These are phyloP conservation scores for Percina caprodes DNA, from an alignment of 2,113 vertebrate genomes.

Conservation along the genomic window DNA sequence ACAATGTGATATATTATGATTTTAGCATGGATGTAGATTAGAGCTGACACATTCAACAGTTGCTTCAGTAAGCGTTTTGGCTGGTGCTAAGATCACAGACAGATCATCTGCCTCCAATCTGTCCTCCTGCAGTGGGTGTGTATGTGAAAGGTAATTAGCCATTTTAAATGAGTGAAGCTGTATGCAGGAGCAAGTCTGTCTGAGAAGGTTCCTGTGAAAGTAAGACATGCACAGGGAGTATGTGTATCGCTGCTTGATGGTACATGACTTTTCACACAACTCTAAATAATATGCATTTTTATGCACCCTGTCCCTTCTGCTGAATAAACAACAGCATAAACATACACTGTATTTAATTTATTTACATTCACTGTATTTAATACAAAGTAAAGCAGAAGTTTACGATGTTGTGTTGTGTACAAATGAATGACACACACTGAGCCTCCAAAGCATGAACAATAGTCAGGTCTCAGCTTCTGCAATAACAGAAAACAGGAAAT, in stretches of 20 bases:
- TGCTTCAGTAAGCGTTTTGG: slow-evolving; percentile 39
- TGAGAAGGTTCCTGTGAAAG: slow-evolving; percentile 39
- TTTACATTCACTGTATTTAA: neutral
- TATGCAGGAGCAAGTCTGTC: slow-evolving; percentile 17
- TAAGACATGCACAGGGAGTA: slow-evolving; percentile 1
- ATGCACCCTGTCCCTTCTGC: neutral
- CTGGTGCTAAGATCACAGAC: slow-evolving; percentile 63
- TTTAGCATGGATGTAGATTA: slow-evolving; percentile 25
- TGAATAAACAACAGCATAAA: neutral
- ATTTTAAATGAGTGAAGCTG: slow-evolving; percentile 55
- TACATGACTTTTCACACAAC: neutral
- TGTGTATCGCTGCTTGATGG: slow-evolving; percentile 3
- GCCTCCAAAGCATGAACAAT: neutral
- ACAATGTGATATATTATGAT: slow-evolving; percentile 13
- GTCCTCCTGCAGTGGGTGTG: slow-evolving; percentile 24
- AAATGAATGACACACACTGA: neutral
- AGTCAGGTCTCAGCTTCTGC: neutral
- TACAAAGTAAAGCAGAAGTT: neutral
- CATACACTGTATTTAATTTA: no score
- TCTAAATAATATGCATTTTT: neutral
- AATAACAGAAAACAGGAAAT: neutral
- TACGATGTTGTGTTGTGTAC: neutral
- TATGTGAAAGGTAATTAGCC: slow-evolving; percentile 64
- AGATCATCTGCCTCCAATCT: slow-evolving; percentile 73
- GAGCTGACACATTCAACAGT: slow-evolving; percentile 33